These are phyloP conservation scores for Globodera ellingtonae DNA, from an alignment of 1,140 invertebrate genomes.

Conservation along the genomic window DNA sequence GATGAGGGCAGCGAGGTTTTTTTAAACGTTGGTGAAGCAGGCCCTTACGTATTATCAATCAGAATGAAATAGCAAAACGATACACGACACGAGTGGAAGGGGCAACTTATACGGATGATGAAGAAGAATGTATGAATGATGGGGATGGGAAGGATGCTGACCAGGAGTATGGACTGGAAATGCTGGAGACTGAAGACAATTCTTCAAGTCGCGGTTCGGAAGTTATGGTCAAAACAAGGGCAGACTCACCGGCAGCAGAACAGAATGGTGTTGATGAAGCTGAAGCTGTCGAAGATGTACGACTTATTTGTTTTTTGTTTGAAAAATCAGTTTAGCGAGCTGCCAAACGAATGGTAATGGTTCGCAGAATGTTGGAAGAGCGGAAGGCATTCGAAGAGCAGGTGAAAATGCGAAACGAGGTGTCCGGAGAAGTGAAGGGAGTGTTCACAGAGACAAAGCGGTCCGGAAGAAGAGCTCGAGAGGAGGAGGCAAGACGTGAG, in stretches of 20 bases:
- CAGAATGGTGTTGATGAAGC: background rate
- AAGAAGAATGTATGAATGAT: slow-evolving; percentile 13
- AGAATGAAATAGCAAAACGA: background rate
- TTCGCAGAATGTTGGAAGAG: background rate
- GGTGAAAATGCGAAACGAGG: background rate
- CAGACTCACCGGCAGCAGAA: background rate
- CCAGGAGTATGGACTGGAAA: background rate
- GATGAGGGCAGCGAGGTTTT: slow-evolving; percentile 1
- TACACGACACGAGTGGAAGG: slow-evolving; percentile 15
- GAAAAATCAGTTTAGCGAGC: background rate
- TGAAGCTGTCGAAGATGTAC: background rate
- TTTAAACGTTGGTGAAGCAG: background rate
- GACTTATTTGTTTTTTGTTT: background rate
- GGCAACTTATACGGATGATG: slow-evolving; percentile 20
- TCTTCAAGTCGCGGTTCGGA: background rate
- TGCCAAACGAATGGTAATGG: slow-evolving; percentile 1
- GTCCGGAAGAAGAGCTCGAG: background rate
- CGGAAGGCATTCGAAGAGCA: background rate
- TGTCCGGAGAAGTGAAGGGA: slow-evolving; percentile 1
- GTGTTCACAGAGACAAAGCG: slow-evolving; percentile 7
- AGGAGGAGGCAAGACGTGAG: slow-evolving; percentile 7
- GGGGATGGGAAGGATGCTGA: background rate
- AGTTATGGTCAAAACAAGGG: background rate
- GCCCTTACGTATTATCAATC: background rate
- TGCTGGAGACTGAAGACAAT: background rate